Percentiles rank a stretch among this genome's conserved stretches.
phyloP scores from a whole-genome alignment of 37 sponge, comb jelly and placozoan genomes.

The Aplysina aerophoba region DNA sequence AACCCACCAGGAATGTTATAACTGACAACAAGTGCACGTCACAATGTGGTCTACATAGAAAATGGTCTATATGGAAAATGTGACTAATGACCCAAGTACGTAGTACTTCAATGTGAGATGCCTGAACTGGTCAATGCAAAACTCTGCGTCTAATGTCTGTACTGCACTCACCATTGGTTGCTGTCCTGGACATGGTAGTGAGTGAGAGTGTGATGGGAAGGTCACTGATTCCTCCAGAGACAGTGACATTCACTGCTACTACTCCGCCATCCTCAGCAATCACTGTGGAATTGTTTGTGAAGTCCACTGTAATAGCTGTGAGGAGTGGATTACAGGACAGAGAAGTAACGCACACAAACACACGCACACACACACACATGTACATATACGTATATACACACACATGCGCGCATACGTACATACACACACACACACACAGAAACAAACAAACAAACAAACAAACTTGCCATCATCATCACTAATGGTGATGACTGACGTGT shows the following conservation, averaged over 20 bases:
- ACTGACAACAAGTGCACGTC: too few relatives aligned
- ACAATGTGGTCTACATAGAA: too few relatives aligned
- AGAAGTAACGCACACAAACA: too few relatives aligned
- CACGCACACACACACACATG: too few relatives aligned
- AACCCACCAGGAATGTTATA: too few relatives aligned
- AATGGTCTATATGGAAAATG: too few relatives aligned
- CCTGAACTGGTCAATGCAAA: neutral
- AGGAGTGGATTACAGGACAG: too few relatives aligned
- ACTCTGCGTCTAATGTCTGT: neutral
- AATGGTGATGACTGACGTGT: neutral
- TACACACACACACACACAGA: slow-evolving; percentile 4
- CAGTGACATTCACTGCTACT: neutral
- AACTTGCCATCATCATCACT: slow-evolving; percentile 8
- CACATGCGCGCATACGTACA: neutral
- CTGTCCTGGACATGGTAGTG: neutral
- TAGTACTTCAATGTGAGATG: neutral
- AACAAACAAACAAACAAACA: slow-evolving; percentile 12
- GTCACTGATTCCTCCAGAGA: neutral
- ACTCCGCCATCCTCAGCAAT: neutral
- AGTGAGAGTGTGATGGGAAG: neutral
- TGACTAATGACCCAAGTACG: too few relatives aligned
- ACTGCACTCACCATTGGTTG: neutral
- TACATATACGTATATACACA: neutral
- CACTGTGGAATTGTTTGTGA: neutral
- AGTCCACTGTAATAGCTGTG: neutral